Evolutionary conservation across 2,113 vertebrate species (phyloP), one percentile per base, ranked within the genome.

Genomic region (Nannospalax galili): DNA sequence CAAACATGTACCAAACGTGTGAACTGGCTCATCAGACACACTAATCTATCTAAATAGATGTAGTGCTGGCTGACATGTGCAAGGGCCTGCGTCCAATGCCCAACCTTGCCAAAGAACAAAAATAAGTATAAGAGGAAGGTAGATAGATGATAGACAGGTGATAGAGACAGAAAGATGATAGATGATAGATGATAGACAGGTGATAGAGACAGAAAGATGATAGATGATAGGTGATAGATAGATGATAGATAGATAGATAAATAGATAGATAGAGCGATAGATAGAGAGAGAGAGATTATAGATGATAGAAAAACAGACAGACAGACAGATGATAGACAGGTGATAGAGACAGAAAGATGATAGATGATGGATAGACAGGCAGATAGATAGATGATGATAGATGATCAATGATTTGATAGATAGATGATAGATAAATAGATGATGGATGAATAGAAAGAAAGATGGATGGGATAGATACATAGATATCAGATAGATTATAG

Each of bases 21-120:
- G 24, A 24, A 37, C 48, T 2, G 7, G 48, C 7, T 6, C 4
- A 2, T 1, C 0, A 7, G 20, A 30, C 24, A 3, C 8, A 0
- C 0, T 0, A 0, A 30, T 19, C 2, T 10, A 0, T 6, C 14
- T 64, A 37, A 28, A 4, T 0, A 19, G 60, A 65, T 4, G 0
- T 1, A 3, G 7, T 67, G 20, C 7, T 3, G 3, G 3, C 1
- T 40, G 19, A 1, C 1, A n/a, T 4, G 42, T 48, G 22, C 30
- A 62, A 77, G 22, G 56, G 22, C 58, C 60, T 45, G 30, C 40
- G 28, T 65, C 75, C 58, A 35, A 48, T n/a, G 72, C 40, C 7
- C 72, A 26, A 24, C 60, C 45, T 35, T 48, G 3, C 72, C 48
- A 45, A 48, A 88, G 58, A 88, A 45, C 20, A 24, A 6, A 75